Percentiles rank a stretch among this genome's conserved stretches.
Conservation (phyloP, 2,888 invertebrate genomes). For the Diploptera punctata region DNA sequence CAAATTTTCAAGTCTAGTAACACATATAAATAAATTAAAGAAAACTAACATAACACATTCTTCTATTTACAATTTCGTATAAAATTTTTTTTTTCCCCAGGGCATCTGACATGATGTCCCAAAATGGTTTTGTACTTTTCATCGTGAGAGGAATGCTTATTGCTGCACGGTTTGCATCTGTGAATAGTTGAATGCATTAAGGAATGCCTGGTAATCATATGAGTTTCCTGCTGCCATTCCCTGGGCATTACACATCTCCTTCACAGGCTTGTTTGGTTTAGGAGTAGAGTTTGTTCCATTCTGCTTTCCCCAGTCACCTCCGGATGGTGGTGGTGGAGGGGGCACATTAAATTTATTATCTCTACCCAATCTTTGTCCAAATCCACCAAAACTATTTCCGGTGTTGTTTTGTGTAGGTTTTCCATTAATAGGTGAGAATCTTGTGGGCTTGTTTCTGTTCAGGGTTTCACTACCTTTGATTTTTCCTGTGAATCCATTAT, state of each 20-base stretch:
- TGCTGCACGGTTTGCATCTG: too few species aligned
- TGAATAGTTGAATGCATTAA: background rate
- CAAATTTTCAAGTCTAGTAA: too few species aligned
- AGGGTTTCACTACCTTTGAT: background rate
- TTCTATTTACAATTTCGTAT: too few species aligned
- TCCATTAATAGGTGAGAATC: background rate
- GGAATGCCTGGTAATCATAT: background rate
- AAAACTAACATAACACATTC: too few species aligned
- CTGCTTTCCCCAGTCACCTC: background rate
- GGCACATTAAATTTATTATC: slow-evolving; percentile 6
- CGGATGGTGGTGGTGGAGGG: background rate
- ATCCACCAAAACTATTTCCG: background rate
- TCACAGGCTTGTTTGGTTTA: background rate
- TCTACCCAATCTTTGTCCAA: background rate
- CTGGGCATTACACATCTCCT: slow-evolving; percentile 5
- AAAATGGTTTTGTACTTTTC: too few species aligned
- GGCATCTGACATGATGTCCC: too few species aligned
- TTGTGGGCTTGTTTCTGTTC: background rate
- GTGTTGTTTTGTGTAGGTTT: background rate
- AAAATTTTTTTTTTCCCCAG: too few species aligned
- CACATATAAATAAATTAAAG: too few species aligned
- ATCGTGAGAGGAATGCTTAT: too few species aligned
- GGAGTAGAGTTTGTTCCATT: background rate
- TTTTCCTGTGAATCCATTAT: background rate
- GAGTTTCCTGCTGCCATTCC: background rate